These are phyloP conservation scores for Dendrolimus punctatus DNA, from an alignment of 1,140 invertebrate species.

Conservation along the genomic window DNA sequence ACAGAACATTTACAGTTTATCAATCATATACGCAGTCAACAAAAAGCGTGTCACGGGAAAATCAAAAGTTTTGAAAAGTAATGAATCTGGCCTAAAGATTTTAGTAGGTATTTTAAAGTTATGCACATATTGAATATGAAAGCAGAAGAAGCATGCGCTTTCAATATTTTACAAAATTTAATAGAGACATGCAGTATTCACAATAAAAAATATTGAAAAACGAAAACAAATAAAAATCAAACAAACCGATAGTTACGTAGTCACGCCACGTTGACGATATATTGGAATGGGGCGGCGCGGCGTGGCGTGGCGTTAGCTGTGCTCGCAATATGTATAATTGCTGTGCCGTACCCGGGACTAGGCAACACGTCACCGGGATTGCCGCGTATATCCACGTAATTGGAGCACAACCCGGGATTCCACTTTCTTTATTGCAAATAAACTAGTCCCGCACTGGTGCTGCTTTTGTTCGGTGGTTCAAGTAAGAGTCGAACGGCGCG, in stretches of 20 bases:
- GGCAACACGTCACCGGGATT: constrained; percentile 58
- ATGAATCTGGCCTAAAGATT: too few relatives aligned
- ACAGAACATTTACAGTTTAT: too few relatives aligned
- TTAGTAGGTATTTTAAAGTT: too few relatives aligned
- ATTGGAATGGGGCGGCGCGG: constrained; percentile 14
- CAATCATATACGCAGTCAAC: too few relatives aligned
- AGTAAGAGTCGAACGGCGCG: constrained; percentile 13
- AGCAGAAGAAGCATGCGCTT: too few relatives aligned
- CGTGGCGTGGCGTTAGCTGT: constrained; percentile 6
- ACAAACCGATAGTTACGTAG: constrained; percentile 16
- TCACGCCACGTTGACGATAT: constrained; percentile 15
- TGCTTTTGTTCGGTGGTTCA: constrained; percentile 35
- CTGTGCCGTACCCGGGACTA: constrained; percentile 28
- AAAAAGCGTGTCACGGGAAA: too few relatives aligned
- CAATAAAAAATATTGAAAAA: constrained; percentile 5
- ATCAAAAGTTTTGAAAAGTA: too few relatives aligned
- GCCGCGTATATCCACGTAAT: constrained; percentile 67
- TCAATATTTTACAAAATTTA: too few relatives aligned
- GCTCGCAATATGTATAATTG: constrained; percentile 50
- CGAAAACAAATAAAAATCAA: constrained; percentile 12
- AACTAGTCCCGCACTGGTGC: constrained; percentile 57
- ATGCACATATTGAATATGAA: too few relatives aligned
- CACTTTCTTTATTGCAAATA: constrained; percentile 71
- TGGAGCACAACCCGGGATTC: constrained; percentile 63
- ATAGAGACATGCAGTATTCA: not conserved